Evolutionary conservation across 2,888 invertebrate species (phyloP).

Genomic region (Drosophila ezoana): DNA sequence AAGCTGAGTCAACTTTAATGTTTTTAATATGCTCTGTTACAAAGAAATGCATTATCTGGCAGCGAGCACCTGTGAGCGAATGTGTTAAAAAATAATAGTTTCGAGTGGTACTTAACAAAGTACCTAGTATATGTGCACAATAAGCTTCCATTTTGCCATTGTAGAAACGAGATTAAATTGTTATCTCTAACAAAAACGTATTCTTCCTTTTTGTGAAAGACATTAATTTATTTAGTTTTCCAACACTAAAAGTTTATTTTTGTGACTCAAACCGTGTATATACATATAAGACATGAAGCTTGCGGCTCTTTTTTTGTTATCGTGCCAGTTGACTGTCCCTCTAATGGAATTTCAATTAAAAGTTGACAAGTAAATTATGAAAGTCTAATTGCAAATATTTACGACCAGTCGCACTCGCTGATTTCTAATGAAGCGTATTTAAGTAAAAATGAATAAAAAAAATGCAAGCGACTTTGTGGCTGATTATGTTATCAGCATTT

Average conservation of each 20-base stretch:
- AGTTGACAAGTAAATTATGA: slow-evolving; percentile 54
- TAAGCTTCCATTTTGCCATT: too few species aligned
- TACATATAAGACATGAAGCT: neutral
- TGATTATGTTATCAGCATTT: slow-evolving; percentile 9
- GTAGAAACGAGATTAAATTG: too few species aligned
- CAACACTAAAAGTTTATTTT: neutral
- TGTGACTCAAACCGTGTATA: neutral
- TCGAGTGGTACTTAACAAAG: too few species aligned
- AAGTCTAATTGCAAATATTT: slow-evolving; percentile 46
- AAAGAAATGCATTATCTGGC: too few species aligned
- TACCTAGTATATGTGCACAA: too few species aligned
- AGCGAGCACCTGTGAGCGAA: too few species aligned
- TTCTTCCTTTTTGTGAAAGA: neutral
- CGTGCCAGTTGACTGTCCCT: slow-evolving; percentile 3
- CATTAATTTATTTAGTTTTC: neutral
- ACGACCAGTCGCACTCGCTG: slow-evolving; percentile 10
- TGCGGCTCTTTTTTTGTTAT: neutral
- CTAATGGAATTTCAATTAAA: slow-evolving; percentile 63
- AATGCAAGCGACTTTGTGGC: neutral
- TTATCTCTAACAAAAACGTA: too few species aligned
- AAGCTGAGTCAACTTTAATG: too few species aligned
- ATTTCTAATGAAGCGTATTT: slow-evolving; percentile 27
- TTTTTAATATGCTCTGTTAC: too few species aligned
- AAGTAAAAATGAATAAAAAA: neutral
- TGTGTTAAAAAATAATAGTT: too few species aligned